phyloP scores from a whole-genome alignment of 1,140 invertebrate genomes.

The Macrocentrus cingulum region DNA sequence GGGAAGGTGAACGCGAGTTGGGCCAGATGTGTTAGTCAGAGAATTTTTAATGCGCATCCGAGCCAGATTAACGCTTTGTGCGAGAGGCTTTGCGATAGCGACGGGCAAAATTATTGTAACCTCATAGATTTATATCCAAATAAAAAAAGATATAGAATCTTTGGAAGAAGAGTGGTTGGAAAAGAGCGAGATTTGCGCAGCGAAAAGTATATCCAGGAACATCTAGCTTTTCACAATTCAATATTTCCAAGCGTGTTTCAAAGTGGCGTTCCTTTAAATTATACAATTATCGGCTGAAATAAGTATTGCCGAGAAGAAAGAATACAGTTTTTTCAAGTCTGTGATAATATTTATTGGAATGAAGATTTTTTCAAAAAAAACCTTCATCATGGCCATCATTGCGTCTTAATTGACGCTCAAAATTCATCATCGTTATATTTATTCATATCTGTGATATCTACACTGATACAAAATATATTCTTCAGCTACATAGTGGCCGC shows the following conservation, averaged over 20 bases:
- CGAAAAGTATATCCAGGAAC: not conserved
- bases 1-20: slow-evolving; percentile 52
- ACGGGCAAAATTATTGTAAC: slow-evolving; percentile 31
- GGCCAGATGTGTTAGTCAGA: slow-evolving; percentile 55
- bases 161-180: slow-evolving; percentile 3
- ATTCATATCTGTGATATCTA: slow-evolving; percentile 52
- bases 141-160: slow-evolving; percentile 16
- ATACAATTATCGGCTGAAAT: no score
- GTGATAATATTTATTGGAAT: slow-evolving; percentile 57
- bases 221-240: no score
- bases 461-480: slow-evolving; percentile 33
- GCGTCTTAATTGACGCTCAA: not conserved
- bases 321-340: slow-evolving; percentile 50
- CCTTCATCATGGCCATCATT: not conserved
- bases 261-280: no score
- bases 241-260: no score
- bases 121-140: no score
- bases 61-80: slow-evolving; percentile 49
- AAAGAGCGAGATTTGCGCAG: not conserved
- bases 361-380: no score
- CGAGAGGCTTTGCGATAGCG: slow-evolving; percentile 48
- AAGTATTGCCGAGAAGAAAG: not conserved
- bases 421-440: slow-evolving; percentile 38
- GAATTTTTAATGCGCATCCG: slow-evolving; percentile 55
- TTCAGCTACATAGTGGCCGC: not conserved